Percentiles rank a stretch among this genome's conserved stretches.
Evolutionary conservation across 2,797 vertebrate species (phyloP).

Genomic region (Esox masquinongy): DNA sequence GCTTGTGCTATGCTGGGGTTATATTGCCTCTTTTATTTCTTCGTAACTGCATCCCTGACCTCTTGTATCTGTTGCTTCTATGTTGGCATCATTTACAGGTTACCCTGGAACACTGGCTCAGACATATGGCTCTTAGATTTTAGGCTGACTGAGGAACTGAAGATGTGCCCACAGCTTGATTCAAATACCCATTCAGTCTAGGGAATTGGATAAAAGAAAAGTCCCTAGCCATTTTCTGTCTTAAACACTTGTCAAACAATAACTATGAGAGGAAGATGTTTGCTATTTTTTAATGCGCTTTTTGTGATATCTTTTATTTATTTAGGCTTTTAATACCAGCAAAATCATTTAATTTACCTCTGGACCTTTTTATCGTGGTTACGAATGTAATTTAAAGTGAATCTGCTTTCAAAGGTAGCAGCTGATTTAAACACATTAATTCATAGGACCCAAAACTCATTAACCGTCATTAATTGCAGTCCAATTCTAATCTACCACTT

Average conservation of each 20-base stretch:
- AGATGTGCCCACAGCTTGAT: slow-evolving; percentile 14
- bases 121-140: slow-evolving; percentile 44
- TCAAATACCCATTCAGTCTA: slow-evolving; percentile 33
- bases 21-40: slow-evolving; percentile 59
- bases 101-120: slow-evolving; percentile 28
- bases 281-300: not conserved
- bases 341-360: slow-evolving; percentile 23
- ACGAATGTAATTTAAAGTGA: slow-evolving; percentile 28
- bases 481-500: slow-evolving; percentile 28
- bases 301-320: not conserved
- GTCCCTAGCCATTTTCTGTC: not conserved
- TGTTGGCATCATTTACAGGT: slow-evolving; percentile 40
- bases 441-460: slow-evolving; percentile 46
- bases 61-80: slow-evolving; percentile 42
- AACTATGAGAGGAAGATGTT: not conserved
- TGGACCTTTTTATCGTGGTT: slow-evolving; percentile 2
- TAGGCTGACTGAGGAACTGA: slow-evolving; percentile 37
- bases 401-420: slow-evolving; percentile 12
- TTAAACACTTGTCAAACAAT: not conserved
- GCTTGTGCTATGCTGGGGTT: slow-evolving; percentile 43
- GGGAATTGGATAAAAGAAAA: slow-evolving; percentile 42
- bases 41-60: slow-evolving; percentile 61
- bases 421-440: slow-evolving; percentile 41
- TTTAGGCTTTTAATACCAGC: not conserved
- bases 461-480: slow-evolving; percentile 51